Percentiles rank a stretch among this genome's conserved stretches.
These are phyloP conservation scores for Fistularia tabacaria DNA, from an alignment of 2,797 vertebrate genomes.

Conservation along the genomic window DNA sequence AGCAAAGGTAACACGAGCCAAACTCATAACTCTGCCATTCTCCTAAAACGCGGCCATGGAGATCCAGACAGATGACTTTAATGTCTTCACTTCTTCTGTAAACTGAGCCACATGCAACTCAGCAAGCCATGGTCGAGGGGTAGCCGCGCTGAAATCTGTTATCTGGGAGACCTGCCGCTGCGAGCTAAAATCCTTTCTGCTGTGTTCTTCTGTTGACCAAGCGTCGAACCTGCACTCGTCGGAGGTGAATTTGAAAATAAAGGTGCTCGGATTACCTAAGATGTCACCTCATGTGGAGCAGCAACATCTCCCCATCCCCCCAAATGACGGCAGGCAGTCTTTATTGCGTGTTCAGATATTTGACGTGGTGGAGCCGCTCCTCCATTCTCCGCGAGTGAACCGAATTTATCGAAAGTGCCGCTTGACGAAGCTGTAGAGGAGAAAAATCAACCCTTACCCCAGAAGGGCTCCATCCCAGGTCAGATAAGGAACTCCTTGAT, in stretches of 20 bases:
- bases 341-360: background rate
- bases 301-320: conserved; percentile 30
- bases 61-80: conserved; percentile 58
- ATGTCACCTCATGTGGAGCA: conserved; percentile 30
- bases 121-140: conserved; percentile 34
- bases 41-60: conserved; percentile 54
- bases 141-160: conserved; percentile 49
- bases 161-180: conserved; percentile 54
- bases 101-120: conserved; percentile 31
- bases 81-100: conserved; percentile 56
- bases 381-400: conserved; percentile 12
- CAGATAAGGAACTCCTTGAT: conserved; percentile 60
- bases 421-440: conserved; percentile 37
- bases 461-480: conserved; percentile 52
- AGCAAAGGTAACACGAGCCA: conserved; percentile 72
- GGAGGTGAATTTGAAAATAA: conserved; percentile 35
- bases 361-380: conserved; percentile 8
- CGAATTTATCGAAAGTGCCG: conserved; percentile 29
- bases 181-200: conserved; percentile 21
- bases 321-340: conserved; percentile 4
- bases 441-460: conserved; percentile 48
- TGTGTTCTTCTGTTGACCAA: conserved; percentile 39
- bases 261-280: conserved; percentile 30
- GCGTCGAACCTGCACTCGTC: conserved; percentile 19
- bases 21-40: conserved; percentile 65